Evolutionary conservation across 2,797 vertebrate species (phyloP), one percentile per base, ranked within the genome.

Genomic region (Acanthurus tractus): DNA sequence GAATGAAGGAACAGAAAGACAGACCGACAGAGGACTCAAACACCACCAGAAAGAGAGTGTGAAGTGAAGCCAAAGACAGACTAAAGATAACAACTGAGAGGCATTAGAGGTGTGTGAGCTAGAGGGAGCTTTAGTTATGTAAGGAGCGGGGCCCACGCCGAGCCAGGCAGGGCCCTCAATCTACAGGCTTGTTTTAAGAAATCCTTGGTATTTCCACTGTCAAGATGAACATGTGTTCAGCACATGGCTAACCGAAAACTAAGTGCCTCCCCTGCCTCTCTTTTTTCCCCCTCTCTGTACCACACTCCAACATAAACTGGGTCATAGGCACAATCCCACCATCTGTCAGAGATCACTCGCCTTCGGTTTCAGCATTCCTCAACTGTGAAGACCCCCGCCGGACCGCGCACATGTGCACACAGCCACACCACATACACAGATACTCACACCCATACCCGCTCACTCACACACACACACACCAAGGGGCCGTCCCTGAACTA

Each of bases 361-460:
- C 87, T 93, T 93, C 54, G 78, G 93, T 91, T 93, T 91, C 88
- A 90, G 11, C 92, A 93, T 95, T 95, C 92, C 90, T 90, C 69
- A 81, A 61, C 73, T 63, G 70, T 52, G 45, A 80, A 92, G 89
- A 85, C 90, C 84, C 81, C 71, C 71, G 56, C 70, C 69, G 58
- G 53, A 74, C 76, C 34, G 48, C 29, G 20, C 76, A 84, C 81
- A 81, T 79, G 78, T 34, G 70, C 74, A 70, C 76, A 64, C 46
- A 70, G 53, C 58, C 49, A 42, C 71, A 69, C 54, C 70, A 76
- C 10, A 42, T 25, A 49, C 66, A 62, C 78, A 65, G 3, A 64
- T 36, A 61, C 58, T 58, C 67, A 56, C 40, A 46, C 42, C 36
- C 55, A 46, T 48, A 53, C 23, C 49, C 63, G 64, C 44, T 74